Evolutionary conservation across 1,140 invertebrate genomes (phyloP).

Genomic region (Tyrophagus putrescentiae): DNA sequence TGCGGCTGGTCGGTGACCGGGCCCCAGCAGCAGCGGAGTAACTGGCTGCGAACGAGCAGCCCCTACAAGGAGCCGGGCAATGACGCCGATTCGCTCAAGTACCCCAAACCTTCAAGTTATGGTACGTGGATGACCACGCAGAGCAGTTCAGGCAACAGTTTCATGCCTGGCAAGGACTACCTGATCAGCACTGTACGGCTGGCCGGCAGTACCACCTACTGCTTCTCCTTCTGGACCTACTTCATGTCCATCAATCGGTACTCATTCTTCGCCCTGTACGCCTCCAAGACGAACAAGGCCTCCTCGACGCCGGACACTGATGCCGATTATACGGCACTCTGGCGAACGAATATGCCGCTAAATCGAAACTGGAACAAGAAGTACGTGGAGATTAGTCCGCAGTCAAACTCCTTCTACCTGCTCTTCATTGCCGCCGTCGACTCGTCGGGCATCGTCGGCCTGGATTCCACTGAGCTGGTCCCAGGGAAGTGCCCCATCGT

Average conservation of each 20-base stretch:
- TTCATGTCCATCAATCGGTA: too few relatives aligned
- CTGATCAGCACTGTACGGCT: neutral
- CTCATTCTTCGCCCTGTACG: neutral
- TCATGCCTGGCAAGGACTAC: neutral
- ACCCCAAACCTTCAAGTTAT: neutral
- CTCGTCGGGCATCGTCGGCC: neutral
- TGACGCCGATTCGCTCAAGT: neutral
- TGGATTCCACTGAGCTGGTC: neutral
- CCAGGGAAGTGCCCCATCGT: neutral
- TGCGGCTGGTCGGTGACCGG: slow-evolving; percentile 1
- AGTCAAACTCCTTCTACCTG: neutral
- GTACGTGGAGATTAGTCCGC: neutral
- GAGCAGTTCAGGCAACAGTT: neutral
- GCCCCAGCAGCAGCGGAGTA: neutral
- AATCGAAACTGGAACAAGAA: neutral
- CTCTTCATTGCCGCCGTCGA: neutral
- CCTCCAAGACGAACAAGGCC: neutral
- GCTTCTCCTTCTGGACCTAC: neutral
- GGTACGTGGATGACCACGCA: slow-evolving; percentile 5
- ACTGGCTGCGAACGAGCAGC: neutral
- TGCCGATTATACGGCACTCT: too few relatives aligned
- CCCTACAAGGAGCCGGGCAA: neutral
- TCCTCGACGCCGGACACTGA: too few relatives aligned
- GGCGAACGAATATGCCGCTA: neutral
- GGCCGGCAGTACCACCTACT: neutral